Evolutionary conservation across 2,888 invertebrate species (phyloP), one percentile per base, ranked within the genome.

Genomic region (Spodoptera exigua): DNA sequence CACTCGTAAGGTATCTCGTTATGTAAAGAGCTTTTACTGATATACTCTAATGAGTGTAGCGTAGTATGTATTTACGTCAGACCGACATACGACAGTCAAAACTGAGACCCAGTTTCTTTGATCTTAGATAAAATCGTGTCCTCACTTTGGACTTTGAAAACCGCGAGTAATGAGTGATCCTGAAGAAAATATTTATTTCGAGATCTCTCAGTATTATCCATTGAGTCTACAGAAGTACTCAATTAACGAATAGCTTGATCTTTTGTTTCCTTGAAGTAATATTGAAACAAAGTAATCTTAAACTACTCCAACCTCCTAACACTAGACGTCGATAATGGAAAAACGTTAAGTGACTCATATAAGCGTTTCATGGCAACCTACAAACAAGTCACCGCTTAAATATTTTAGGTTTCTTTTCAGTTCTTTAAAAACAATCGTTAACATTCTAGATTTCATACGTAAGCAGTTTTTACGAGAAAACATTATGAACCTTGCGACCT

Each of bases 91-190:
- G 37, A 40, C 27, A 51, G 60, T 76, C 36, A 39, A 32, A 53
- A 44, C 12, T 51, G 17, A 17, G 36, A 32, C 27, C 37, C 40
- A 36, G 43, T 51, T 44, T 35, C 66, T 70, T 76, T 76, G 70
- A 66, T 70, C 43, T 58, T 46, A n/a, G 16, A 46, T 60, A 64
- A 60, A 57, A 36, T 34, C 43, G 41, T 61, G 43, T 39, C 48
- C 65, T 41, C 32, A 32, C n/a, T 17, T 45, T 41, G 37, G 12
- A 40, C 46, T 62, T 60, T 56, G 41, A 36, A 27, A 17, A 34
- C 13, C 16, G 34, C 36, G 12, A 43, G 34, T 21, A 34, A 1
- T 34, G 17, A n/a, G 18, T 5, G 17, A 14, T 27, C 18, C 32
- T 13, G 21, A 11, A 34, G 3, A 11, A 27, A 9, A 27, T 27